phyloP scores from a whole-genome alignment of 2,113 vertebrate genomes.

The Hassar affinis region DNA sequence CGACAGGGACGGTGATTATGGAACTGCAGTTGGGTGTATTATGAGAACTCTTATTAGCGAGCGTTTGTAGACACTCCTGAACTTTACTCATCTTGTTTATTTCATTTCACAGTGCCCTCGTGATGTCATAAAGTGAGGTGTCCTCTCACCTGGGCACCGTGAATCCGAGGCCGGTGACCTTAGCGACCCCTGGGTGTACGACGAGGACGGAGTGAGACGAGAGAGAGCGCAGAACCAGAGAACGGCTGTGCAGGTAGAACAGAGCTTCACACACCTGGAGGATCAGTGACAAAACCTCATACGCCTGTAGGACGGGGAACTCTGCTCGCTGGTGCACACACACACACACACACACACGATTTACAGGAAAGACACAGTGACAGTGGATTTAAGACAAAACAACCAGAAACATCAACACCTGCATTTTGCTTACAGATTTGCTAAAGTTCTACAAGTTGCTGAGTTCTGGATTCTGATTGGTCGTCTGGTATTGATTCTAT shows the following conservation, averaged over 20 bases:
- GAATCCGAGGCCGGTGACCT: constrained; percentile 70
- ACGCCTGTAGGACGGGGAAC: constrained; percentile 45
- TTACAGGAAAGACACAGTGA: neutral
- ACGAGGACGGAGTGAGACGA: constrained; percentile 73
- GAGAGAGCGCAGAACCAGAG: constrained; percentile 64
- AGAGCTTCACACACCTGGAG: constrained; percentile 73
- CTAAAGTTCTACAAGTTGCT: neutral
- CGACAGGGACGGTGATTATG: neutral
- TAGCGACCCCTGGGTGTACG: constrained; percentile 64
- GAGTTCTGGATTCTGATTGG: neutral
- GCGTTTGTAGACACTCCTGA: no score
- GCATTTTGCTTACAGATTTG: neutral
- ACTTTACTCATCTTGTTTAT: neutral
- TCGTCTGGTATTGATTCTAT: neutral
- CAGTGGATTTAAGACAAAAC: neutral
- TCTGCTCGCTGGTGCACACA: constrained; percentile 46
- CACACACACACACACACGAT: neutral
- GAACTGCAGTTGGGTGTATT: neutral
- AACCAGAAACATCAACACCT: neutral
- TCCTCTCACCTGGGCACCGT: constrained; percentile 57
- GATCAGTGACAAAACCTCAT: constrained; percentile 58
- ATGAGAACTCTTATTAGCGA: neutral
- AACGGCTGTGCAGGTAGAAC: constrained; percentile 65
- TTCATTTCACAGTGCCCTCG: neutral
- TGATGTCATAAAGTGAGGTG: no score